Evolutionary conservation across 2,888 invertebrate species (phyloP), one percentile per base, ranked within the genome.

Genomic region (Drosophila testacea): DNA sequence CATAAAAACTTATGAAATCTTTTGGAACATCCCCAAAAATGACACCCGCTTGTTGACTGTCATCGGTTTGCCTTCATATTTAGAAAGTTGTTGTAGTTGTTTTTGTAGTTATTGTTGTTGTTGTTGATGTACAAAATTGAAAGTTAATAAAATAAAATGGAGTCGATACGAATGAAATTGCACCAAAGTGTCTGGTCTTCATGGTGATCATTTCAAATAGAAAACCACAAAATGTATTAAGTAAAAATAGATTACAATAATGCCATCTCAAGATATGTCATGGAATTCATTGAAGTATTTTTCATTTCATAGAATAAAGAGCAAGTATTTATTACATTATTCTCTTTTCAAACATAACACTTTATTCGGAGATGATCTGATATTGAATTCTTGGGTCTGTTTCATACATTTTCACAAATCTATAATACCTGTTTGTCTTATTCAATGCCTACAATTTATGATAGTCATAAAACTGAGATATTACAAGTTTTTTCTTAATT

Each of bases 1-100:
- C 86, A 86, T 83, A 75, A 83, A 79, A 79, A 70, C 69, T 79
- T 82, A 64, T 64, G 69, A 69, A 69, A 66, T 61, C 51, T 46
- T 52, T 42, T 56, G 48, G 28, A 60, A 16, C 46, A 30, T 10
- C 34, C 42, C 34, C 22, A 22, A 22, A 9, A 44, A 36, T 4
- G 47, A 55, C 34, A 66, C 57, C 73, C 69, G 60, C 74, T 69
- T 63, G 63, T 57, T 57, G 44, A 32, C 63, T 64, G 63, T 75
- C 75, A 69, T 69, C 73, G 48, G 46, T 59, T 57, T 47, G 32
- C 16, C n/a, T 30, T 38, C 16, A 41, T 10, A 38, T 38, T n/a
- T 27, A 27, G 6, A 22, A 22, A 3, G 22, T 22, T 22, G 28
- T 28, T 44, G 44, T 32, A 7, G 11, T 44, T 44, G 2, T 44